Base-by-base conservation (phyloP, 2,113 vertebrate species). In the Myodes glareolus region DNA sequence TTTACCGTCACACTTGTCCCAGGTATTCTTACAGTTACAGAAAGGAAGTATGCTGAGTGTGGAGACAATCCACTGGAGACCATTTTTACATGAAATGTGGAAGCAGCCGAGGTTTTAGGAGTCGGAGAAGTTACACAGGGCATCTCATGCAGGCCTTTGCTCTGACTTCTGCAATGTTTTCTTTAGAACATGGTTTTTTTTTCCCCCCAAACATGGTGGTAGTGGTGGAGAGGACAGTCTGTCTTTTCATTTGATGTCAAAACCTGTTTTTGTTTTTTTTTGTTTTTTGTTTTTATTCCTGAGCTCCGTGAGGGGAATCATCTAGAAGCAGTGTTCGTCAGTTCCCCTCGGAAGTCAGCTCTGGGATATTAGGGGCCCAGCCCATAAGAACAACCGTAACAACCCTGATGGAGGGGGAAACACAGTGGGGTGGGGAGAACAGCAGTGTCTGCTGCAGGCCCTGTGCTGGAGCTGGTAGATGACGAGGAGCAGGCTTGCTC, bases 221-320 rank as follows among this genome's bases (percentile, higher is more conserved):
- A 88, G 52, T 67, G 65, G 65, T 19, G 63, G 11, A 21, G 29
- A 10, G 65, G 31, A 36, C 17, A 33, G 36, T 67, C 25, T 45
- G 2, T 87, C 13, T 42, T 96, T 95, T 96, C 21, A 68, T 67
- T 80, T 65, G 55, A 73, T 45, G 27, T 86, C 39, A 73, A 88
- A 92, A 78, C 47, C 36, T 89, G 3, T 77, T 87, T 73, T 39
- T 39, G 67, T 73, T 73, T 73, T n/a, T n/a, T n/a, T n/a, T n/a
- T n/a, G n/a, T n/a, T n/a, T n/a, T n/a, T n/a, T n/a, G n/a, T n/a
- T n/a, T 14, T n/a, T 42, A 3, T 63, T 27, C n/a, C 42, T 91
- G 80, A 94, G 9, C 10, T 70, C 68, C 5, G 23, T 70, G 33
- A 91, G 68, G 52, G 75, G 67, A 33, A 13, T 75, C 73, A 87